phyloP scores from a whole-genome alignment of 2,113 vertebrate genomes.

The Oreocharis arfaki region DNA sequence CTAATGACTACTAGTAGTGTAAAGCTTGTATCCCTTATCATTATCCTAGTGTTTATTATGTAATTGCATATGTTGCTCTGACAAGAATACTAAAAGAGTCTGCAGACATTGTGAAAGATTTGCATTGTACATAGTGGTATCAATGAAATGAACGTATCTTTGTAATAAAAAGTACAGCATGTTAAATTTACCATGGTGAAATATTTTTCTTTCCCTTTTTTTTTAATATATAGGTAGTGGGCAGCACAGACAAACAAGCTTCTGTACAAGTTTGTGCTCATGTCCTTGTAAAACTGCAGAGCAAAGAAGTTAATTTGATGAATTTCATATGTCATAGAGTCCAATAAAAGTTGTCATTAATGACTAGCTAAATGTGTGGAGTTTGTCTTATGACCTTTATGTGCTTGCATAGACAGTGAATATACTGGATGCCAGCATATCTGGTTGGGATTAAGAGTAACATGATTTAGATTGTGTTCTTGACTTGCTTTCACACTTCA shows the following conservation, averaged over 20 bases:
- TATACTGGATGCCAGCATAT: background rate
- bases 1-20: background rate
- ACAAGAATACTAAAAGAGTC: background rate
- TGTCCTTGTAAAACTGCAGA: background rate
- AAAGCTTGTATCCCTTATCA: background rate
- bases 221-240: background rate
- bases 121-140: background rate
- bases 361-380: background rate
- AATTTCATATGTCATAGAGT: background rate
- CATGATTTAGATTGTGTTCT: background rate
- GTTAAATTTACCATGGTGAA: background rate
- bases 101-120: background rate
- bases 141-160: background rate
- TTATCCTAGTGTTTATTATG: background rate
- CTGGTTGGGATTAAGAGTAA: background rate
- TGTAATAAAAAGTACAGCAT: background rate
- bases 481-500: background rate
- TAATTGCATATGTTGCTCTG: background rate
- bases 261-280: background rate
- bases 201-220: background rate
- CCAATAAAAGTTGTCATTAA: background rate
- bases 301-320: background rate
- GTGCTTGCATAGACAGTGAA: background rate
- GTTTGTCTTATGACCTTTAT: background rate
- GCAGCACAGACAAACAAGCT: background rate